phyloP scores from a whole-genome alignment of 1,140 invertebrate genomes.

The Procambarus clarkii region DNA sequence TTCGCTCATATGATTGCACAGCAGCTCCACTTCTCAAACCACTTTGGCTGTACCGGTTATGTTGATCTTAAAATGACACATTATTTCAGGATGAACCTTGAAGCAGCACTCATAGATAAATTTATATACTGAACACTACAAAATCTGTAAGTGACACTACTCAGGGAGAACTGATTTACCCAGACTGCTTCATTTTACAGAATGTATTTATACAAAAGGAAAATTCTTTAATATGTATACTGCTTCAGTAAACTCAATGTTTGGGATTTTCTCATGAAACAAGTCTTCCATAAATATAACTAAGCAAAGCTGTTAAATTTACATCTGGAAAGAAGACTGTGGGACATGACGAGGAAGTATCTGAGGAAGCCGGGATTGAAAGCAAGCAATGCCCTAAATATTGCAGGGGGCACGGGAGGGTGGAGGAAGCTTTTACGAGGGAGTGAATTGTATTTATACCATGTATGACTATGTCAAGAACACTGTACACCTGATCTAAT shows the following conservation, averaged over 20 bases:
- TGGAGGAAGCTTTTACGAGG: no score
- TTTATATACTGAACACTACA: neutral
- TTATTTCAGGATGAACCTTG: neutral
- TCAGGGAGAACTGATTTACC: neutral
- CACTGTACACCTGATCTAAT: no score
- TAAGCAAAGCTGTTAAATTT: no score
- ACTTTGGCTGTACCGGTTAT: slow-evolving; percentile 37
- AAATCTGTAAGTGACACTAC: neutral
- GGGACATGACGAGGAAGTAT: no score
- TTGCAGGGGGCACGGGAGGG: no score
- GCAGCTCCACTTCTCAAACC: slow-evolving; percentile 6
- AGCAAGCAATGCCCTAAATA: no score
- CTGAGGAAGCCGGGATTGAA: no score
- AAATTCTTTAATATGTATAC: neutral
- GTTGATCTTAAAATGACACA: slow-evolving; percentile 39
- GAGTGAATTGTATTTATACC: no score
- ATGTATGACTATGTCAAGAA: no score
- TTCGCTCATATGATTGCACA: slow-evolving; percentile 13
- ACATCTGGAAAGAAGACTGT: no score
- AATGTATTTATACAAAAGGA: neutral
- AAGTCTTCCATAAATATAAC: neutral
- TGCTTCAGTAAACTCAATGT: neutral
- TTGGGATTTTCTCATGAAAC: neutral
- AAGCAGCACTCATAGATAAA: neutral
- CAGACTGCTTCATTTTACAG: neutral